phyloP scores from a whole-genome alignment of 92 coral and sea anemone species.

The Paragorgia papillata region DNA sequence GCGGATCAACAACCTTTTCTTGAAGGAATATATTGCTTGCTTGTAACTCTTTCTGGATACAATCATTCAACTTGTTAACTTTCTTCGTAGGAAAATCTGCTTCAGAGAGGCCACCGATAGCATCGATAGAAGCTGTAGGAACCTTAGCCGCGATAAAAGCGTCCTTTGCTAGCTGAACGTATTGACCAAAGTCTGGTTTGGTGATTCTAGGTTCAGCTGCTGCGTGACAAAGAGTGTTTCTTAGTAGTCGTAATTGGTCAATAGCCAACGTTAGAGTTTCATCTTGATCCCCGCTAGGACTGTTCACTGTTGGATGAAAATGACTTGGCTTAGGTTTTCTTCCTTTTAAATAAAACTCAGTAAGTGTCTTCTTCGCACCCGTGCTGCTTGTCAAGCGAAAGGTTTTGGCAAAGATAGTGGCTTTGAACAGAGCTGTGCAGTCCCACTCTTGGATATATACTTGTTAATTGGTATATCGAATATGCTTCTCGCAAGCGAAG shows the following conservation, averaged over 20 bases:
- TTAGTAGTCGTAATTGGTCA: constrained; percentile 56
- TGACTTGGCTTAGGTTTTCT: constrained; percentile 8
- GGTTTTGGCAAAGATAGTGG: constrained; percentile 48
- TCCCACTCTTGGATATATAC: constrained; percentile 50
- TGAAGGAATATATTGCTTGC: too few species aligned
- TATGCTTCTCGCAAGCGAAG: too few species aligned
- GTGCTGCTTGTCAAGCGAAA: constrained; percentile 24
- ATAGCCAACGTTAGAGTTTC: constrained; percentile 51
- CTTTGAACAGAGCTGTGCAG: constrained; percentile 48
- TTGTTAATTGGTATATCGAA: constrained; percentile 35
- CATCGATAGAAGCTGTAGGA: constrained; percentile 29
- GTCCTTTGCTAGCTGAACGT: constrained; percentile 39
- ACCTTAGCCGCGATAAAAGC: constrained; percentile 50
- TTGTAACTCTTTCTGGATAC: too few species aligned
- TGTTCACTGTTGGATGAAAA: constrained; percentile 43
- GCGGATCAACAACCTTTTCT: too few species aligned
- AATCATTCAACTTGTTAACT: constrained; percentile 14
- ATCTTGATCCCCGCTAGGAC: constrained; percentile 34
- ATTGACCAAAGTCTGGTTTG: constrained; percentile 33
- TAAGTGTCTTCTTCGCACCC: constrained; percentile 37
- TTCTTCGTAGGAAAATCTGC: constrained; percentile 51
- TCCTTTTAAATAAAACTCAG: constrained; percentile 32
- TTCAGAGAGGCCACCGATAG: constrained; percentile 43
- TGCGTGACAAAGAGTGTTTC: constrained; percentile 49
- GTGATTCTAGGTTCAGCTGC: constrained; percentile 36